Conservation (phyloP, 2,113 vertebrate genomes). For the Bagarius yarrelli region DNA sequence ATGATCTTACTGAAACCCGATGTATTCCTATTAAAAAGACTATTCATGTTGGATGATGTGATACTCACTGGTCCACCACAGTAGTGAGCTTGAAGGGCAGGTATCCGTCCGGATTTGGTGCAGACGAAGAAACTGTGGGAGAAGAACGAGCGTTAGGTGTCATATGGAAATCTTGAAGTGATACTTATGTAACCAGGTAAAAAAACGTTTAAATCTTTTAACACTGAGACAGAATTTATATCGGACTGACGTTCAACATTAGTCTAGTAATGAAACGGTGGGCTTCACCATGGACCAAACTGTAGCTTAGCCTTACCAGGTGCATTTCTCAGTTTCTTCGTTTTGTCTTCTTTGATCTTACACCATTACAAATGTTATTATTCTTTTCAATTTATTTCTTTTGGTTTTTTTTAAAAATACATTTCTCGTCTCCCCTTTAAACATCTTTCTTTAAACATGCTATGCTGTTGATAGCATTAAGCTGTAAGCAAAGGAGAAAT, state of each 20-base stretch:
- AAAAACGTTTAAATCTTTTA: neutral
- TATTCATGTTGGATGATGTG: neutral
- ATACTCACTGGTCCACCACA: slow-evolving; percentile 43
- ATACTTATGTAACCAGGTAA: neutral
- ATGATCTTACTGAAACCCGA: neutral
- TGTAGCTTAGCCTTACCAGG: neutral
- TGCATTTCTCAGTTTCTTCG: neutral
- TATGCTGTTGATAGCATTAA: no score
- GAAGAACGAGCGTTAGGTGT: neutral
- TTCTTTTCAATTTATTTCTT: neutral
- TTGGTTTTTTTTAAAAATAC: neutral
- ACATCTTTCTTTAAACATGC: no score
- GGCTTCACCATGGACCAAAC: neutral
- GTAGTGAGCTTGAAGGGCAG: slow-evolving; percentile 49
- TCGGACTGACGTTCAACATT: neutral
- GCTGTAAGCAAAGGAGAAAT: no score
- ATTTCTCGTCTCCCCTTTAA: no score
- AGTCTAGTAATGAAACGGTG: neutral
- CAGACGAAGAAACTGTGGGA: slow-evolving; percentile 16
- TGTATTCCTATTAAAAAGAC: neutral
- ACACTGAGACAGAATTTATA: neutral
- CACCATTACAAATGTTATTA: neutral
- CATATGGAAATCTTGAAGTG: neutral
- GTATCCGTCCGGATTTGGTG: slow-evolving; percentile 47
- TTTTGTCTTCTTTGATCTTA: neutral